phyloP scores from a whole-genome alignment of 2,113 vertebrate species.

The Oryzias woworae region DNA sequence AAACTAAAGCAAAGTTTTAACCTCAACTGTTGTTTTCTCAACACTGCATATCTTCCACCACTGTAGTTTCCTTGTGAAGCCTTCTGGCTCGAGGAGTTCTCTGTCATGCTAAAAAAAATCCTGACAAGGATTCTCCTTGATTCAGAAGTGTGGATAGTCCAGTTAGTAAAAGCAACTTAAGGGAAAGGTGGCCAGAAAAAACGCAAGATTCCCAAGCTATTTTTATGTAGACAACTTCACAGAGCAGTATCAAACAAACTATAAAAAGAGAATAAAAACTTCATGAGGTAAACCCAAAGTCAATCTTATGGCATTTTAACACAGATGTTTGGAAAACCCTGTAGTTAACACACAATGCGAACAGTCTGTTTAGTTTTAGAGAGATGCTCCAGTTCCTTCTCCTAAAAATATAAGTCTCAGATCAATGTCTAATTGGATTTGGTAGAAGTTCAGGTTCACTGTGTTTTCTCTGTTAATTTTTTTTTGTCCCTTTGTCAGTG shows the following conservation, averaged over 20 bases:
- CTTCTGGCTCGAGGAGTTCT: not conserved
- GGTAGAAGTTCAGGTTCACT: not conserved
- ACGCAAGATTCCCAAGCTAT: not conserved
- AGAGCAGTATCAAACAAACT: slow-evolving; percentile 27
- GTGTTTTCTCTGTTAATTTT: not conserved
- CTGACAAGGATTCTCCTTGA: not conserved
- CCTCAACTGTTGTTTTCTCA: too few relatives aligned
- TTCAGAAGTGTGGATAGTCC: slow-evolving; percentile 5
- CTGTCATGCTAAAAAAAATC: not conserved
- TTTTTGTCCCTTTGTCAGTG: slow-evolving; percentile 7
- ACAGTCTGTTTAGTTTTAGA: slow-evolving; percentile 30
- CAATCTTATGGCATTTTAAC: not conserved
- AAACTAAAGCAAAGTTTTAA: too few relatives aligned
- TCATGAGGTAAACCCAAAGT: slow-evolving; percentile 10
- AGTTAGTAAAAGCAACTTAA: not conserved
- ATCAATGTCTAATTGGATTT: not conserved
- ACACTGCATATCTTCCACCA: not conserved
- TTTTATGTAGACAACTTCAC: slow-evolving; percentile 1
- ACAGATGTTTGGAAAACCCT: not conserved
- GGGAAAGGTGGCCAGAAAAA: not conserved
- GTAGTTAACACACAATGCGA: slow-evolving; percentile 17
- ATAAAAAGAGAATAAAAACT: slow-evolving; percentile 3
- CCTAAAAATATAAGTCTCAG: slow-evolving; percentile 19
- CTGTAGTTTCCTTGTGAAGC: not conserved
- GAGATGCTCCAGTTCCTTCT: slow-evolving; percentile 38